A percentile compares a stretch with the other conserved stretches of the same genome.
Conservation (phyloP, 1,140 invertebrate genomes). For the Drosophila pectinifera region DNA sequence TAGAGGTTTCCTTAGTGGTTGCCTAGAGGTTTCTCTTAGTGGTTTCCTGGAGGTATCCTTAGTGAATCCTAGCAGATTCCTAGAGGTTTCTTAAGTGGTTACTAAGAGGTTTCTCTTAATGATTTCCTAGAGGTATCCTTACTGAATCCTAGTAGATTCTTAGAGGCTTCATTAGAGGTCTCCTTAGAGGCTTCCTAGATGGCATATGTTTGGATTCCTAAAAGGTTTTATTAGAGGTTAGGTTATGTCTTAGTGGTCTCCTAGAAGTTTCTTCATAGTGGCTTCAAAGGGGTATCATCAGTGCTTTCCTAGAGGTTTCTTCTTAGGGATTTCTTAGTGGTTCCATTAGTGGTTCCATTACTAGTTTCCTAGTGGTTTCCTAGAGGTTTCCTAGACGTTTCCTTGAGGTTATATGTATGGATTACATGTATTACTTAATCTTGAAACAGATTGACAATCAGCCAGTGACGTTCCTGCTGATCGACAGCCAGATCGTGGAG, state of each 20-base stretch:
- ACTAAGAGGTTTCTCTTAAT: neutral
- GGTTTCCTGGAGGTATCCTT: neutral
- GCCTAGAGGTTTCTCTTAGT: neutral
- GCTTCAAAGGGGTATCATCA: neutral
- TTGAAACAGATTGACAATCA: constrained; percentile 87
- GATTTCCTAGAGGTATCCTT: neutral
- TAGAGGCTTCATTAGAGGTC: too few species aligned
- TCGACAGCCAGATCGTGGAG: constrained; percentile 95
- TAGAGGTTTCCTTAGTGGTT: too few species aligned
- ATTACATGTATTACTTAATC: neutral
- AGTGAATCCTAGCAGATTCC: neutral
- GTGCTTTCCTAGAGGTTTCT: neutral
- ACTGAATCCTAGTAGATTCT: neutral
- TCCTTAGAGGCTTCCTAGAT: too few species aligned
- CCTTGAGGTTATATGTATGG: too few species aligned
- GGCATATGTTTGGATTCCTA: too few species aligned
- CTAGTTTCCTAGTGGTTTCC: neutral
- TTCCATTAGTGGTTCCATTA: neutral
- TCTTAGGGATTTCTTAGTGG: too few species aligned
- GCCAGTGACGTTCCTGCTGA: constrained; percentile 94
- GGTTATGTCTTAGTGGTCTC: too few species aligned
- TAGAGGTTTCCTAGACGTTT: too few species aligned
- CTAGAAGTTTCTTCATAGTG: too few species aligned
- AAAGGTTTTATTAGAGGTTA: too few species aligned
- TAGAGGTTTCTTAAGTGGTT: too few species aligned